Evolutionary conservation across 1,140 invertebrate species (phyloP), one percentile per base, ranked within the genome.

Genomic region (Saccostrea glomerata): DNA sequence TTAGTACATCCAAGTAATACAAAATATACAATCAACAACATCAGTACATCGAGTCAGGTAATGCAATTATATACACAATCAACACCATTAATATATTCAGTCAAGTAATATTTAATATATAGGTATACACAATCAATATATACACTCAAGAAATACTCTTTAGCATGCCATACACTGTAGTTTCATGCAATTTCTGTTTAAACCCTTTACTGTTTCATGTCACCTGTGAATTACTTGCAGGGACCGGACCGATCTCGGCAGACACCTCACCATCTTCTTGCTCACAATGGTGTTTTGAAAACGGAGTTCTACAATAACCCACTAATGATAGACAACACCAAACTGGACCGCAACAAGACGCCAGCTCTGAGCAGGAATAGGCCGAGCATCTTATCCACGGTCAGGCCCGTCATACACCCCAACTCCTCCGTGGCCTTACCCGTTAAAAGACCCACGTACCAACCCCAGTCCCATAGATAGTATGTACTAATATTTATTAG

Each of bases 251-350:
- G 83, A 56, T 55, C 23, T 17, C 40, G 56, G 5, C n/a, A 88
- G 58, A 47, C 84, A 40, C 84, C 87, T 17, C 82, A 85, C 17
- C 23, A 36, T 25, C 60, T 88, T 15, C n/a, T 85, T 11, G 40
- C 58, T n/a, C 15, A 88, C 13, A 88, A 85, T 25, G 87, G 82
- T 17, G 23, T 84, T 15, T n/a, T 88, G 7, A 88, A 88, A 23
- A 88, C 70, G 87, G 87, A 70, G 5, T 88, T 30, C 40, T 85
- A 88, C 58, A 85, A 73, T 40, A 84, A 85, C 55, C 87, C 87
- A 0, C n/a, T 88, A 36, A 30, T 66, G 7, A 60, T 87, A 12
- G 55, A 82, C 54, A 84, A 54, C 5, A 84, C 83, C 60, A 66
- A 66, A 66, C 60, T n/a, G n/a, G 60, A 20, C 1, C 20, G 23